Percentiles rank a stretch among this genome's conserved stretches.
These are phyloP conservation scores for Scolanthus callimorphus DNA, from an alignment of 92 coral and sea anemone species.

Conservation along the genomic window DNA sequence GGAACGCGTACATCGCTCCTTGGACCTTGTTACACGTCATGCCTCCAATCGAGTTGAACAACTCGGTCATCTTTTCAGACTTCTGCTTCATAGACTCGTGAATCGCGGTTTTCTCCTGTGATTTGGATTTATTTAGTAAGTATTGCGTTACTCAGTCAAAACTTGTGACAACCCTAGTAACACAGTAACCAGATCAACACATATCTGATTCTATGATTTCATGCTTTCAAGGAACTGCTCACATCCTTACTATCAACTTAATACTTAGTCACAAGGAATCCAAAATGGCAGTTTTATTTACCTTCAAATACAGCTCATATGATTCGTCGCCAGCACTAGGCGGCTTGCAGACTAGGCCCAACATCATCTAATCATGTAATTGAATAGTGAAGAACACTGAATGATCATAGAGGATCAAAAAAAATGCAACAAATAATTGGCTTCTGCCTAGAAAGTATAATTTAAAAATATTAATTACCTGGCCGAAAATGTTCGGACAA, in stretches of 20 bases:
- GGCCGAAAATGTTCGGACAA: slow-evolving; percentile 55
- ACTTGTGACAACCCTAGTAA: too few relatives aligned
- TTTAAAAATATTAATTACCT: slow-evolving; percentile 31
- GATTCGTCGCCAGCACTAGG: slow-evolving; percentile 93
- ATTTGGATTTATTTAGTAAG: too few relatives aligned
- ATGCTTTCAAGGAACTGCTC: not conserved
- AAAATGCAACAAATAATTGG: too few relatives aligned
- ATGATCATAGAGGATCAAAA: too few relatives aligned
- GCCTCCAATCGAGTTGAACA: slow-evolving; percentile 67
- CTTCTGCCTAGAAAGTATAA: too few relatives aligned
- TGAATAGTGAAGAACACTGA: too few relatives aligned
- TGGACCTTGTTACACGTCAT: too few relatives aligned
- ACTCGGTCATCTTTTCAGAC: slow-evolving; percentile 44
- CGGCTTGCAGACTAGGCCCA: slow-evolving; percentile 67
- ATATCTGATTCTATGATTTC: not conserved
- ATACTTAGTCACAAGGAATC: not conserved
- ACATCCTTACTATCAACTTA: not conserved
- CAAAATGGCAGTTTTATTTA: too few relatives aligned
- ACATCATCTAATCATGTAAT: slow-evolving; percentile 48
- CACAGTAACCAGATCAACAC: too few relatives aligned
- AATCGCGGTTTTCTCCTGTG: slow-evolving; percentile 67
- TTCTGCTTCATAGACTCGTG: too few relatives aligned
- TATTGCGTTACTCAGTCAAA: too few relatives aligned
- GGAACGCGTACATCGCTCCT: too few relatives aligned
- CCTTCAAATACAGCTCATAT: slow-evolving; percentile 71